Base-by-base conservation (phyloP, 1,140 invertebrate species). In the Antheraea pernyi region DNA sequence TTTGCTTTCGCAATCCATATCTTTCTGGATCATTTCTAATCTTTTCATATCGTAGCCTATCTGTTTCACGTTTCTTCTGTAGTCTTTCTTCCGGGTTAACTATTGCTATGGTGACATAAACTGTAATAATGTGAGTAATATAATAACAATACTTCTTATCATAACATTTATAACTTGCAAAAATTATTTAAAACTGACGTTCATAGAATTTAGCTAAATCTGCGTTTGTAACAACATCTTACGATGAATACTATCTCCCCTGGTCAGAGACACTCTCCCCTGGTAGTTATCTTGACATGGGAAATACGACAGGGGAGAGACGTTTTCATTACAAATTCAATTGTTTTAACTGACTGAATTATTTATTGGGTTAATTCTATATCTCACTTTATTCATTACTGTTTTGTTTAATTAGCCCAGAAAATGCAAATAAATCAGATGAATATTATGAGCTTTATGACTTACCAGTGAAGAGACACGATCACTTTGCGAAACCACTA, bases 381-480 rank as follows among this genome's bases (percentile, higher is more conserved):
- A 6, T 59, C 8, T 18, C 59, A 59, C 10, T 22, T 59, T 59
- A 59, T 3, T 59, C 16, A 59, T 59, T 59, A 59, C 59, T 59
- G 59, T 59, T 11, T 59, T 59, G 59, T 59, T 59, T 59, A 13
- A 11, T 59, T 59, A n/a, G n/a, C n/a, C n/a, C n/a, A n/a, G 59
- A 5, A 59, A 59, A 59, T 59, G 5, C 8, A 59, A 19, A 59
- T 22, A 59, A 59, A 59, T 59, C 10, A 22, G 19, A 59, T 22
- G 59, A 59, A 59, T 59, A 59, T 59, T 59, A 59, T 59, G 13
- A 59, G 58, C 13, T 59, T 59, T 59, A 59, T 59, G 58, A 59
- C 58, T 59, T 59, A 59, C 58, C 13, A 59, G 58, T n/a, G 58
- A 13, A 59, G 58, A 59, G 58, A 59, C 13, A 19, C 13, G 19